Evolutionary conservation across 2,888 invertebrate species (phyloP), one percentile per base, ranked within the genome.

Genomic region (Apodemia hepburni): DNA sequence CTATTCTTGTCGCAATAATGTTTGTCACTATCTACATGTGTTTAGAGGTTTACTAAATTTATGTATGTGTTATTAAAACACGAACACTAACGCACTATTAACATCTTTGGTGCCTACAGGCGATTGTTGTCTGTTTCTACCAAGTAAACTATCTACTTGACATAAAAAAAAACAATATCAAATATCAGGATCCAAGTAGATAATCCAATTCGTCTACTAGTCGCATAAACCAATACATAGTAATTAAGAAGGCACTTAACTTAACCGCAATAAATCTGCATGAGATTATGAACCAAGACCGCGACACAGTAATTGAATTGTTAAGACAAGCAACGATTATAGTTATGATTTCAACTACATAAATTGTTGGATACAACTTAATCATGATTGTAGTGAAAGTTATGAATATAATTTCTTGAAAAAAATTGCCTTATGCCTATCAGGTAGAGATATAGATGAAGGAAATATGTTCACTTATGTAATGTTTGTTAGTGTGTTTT

Each of bases 211-310:
- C 33, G 58, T 62, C 66, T 63, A 63, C 60, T 15, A 64, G 54
- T 65, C 33, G 33, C 61, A 51, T 33, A 59, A 54, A 54, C 18
- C 66, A 71, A 71, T 71, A 74, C 71, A 70, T 72, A 70, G 71
- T 72, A 75, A 78, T 77, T 75, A 75, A 75, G 71, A 66, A 68
- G 54, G 72, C 73, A 70, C 73, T 71, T 70, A 69, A 68, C 65
- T 67, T 58, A 61, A 63, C 58, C 60, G 69, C 69, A 70, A 75
- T 77, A 76, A 75, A 77, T 77, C 72, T 68, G 64, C 64, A 65
- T 64, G 59, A 69, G 70, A 70, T 45, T 64, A 66, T 63, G 63
- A 15, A 6, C 22, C 54, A 54, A n/a, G 27, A 27, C 54, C 5
- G 12, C 51, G 51, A 49, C 49, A 51, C 27, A 33, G 51, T 49